A percentile compares a stretch with the other conserved stretches of the same genome.
Conservation (phyloP, 2,888 invertebrate species). For the Sipha maydis region DNA sequence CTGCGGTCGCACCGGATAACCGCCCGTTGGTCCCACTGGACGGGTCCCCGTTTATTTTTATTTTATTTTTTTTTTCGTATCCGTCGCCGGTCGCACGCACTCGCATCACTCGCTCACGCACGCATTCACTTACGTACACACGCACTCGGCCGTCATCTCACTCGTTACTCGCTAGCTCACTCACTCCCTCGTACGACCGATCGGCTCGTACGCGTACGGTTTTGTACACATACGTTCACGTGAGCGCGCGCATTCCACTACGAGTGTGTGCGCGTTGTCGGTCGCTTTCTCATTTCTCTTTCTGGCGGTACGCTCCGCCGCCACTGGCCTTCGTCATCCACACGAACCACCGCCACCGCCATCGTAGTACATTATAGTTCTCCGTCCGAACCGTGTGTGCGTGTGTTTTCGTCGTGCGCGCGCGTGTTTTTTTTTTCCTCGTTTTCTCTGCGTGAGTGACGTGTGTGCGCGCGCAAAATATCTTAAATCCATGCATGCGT, state of each 20-base stretch:
- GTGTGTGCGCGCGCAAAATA: neutral
- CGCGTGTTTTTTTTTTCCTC: neutral
- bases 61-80: slow-evolving; percentile 27
- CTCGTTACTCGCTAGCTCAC: neutral
- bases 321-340: slow-evolving; percentile 40
- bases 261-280: slow-evolving; percentile 45
- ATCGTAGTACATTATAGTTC: neutral
- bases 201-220: neutral
- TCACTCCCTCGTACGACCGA: neutral
- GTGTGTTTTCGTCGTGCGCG: neutral
- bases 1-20: slow-evolving; percentile 56
- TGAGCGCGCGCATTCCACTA: slow-evolving; percentile 55
- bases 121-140: neutral
- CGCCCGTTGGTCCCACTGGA: slow-evolving; percentile 57
- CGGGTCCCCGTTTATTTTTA: slow-evolving; percentile 31
- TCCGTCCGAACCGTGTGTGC: neutral
- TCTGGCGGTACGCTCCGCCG: slow-evolving; percentile 59
- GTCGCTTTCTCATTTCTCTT: slow-evolving; percentile 62
- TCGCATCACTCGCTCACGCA: slow-evolving; percentile 8
- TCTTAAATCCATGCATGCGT: neutral
- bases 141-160: too few species aligned
- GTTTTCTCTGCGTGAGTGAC: neutral
- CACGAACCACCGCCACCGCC: slow-evolving; percentile 40
- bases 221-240: slow-evolving; percentile 34
- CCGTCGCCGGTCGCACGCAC: slow-evolving; percentile 36